Conservation (phyloP, 2,113 vertebrate species). For the Orthonyx spaldingii region DNA sequence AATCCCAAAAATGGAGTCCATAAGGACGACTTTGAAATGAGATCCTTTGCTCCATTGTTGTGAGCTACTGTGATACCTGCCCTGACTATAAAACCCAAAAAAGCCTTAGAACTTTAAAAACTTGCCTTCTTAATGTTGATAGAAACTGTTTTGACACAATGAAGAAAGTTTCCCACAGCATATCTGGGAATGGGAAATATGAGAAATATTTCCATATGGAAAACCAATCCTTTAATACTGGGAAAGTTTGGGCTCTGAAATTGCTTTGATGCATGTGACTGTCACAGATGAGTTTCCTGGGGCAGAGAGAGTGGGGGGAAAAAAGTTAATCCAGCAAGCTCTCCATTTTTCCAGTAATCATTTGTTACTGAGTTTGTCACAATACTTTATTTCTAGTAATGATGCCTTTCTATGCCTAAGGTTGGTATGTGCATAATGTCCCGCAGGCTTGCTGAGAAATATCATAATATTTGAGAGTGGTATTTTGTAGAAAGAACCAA, state of each 20-base stretch:
- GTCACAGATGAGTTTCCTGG: neutral
- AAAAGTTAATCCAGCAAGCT: neutral
- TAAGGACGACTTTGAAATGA: neutral
- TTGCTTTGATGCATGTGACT: neutral
- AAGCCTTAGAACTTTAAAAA: neutral
- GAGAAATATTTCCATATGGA: neutral
- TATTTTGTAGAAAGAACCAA: neutral
- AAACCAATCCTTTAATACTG: neutral
- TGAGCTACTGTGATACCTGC: neutral
- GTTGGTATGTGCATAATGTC: neutral
- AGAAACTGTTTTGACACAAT: neutral
- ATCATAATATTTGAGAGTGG: neutral
- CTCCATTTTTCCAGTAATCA: neutral
- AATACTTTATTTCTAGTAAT: neutral
- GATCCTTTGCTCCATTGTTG: neutral
- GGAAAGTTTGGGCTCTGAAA: neutral
- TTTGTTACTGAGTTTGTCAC: neutral
- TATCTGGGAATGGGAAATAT: neutral
- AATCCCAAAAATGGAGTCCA: neutral
- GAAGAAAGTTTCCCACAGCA: neutral
- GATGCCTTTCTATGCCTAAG: neutral
- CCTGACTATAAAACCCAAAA: conserved; percentile 7
- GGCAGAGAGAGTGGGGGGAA: accelerated
- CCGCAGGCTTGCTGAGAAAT: neutral
- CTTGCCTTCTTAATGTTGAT: neutral